Conservation (phyloP, 1,140 invertebrate genomes). For the Camponotus floridanus region DNA sequence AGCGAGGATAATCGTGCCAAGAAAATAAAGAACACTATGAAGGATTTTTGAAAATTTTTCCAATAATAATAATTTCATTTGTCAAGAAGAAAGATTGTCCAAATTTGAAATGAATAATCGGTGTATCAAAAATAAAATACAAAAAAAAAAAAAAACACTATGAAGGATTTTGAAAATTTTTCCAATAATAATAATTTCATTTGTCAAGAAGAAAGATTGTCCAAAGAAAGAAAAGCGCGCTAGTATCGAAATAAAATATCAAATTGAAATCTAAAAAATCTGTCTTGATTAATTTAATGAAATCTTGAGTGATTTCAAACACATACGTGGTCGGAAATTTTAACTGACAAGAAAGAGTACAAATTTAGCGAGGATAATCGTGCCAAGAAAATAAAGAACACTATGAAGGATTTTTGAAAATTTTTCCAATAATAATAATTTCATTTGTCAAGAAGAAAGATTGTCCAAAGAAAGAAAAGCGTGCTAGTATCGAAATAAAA, state of each 20-base stretch:
- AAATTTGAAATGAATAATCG: no score
- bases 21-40: not conserved
- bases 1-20: not conserved
- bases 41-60: not conserved
- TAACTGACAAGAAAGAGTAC: not conserved
- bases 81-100: not conserved
- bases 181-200: conserved; percentile 39
- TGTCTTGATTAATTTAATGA: no score
- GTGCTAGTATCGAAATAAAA: not conserved
- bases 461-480: not conserved
- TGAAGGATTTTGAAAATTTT: conserved; percentile 19
- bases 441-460: not conserved
- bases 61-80: conserved; percentile 32
- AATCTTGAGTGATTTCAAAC: not conserved
- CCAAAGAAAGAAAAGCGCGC: not conserved
- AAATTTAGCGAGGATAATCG: not conserved
- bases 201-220: conserved; percentile 8
- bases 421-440: conserved; percentile 36
- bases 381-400: not conserved
- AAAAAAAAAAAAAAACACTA: no score
- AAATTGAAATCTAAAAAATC: no score
- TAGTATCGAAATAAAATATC: not conserved
- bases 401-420: no score
- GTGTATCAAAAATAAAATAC: no score
- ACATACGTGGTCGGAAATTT: not conserved